Base-by-base conservation (phyloP, 1,140 invertebrate species). In the Drosophila carrolli region DNA sequence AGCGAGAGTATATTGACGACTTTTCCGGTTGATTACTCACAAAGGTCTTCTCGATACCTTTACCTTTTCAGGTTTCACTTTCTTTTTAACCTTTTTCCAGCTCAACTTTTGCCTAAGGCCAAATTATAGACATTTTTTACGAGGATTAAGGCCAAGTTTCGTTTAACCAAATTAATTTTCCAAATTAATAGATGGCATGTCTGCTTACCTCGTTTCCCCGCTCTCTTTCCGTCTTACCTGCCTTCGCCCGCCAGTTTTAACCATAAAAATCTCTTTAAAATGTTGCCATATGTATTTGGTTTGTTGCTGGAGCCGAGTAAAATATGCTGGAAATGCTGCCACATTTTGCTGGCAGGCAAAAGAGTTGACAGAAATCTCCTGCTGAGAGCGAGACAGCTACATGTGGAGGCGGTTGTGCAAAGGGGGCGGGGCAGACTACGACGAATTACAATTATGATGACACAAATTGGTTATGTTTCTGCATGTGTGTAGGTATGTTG, bases 381-480 rank as follows among this genome's bases (percentile, higher is more conserved):
- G 67, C 65, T 71, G 67, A 37, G 67, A 58, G 43, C 35, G 44
- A 4, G 50, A 57, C 67, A 50, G 43, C n/a, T 47, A 47, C 60
- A 65, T 46, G 47, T 63, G 19, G 37, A 9, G 43, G 65, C 14
- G 29, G 38, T 19, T 13, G 48, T 14, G 59, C 4, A 10, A 11
- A 6, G 50, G 40, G 65, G 11, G 41, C 23, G 40, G 46, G 23
- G 19, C 54, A 9, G 50, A 43, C 60, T 73, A 71, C 70, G 75
- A 82, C 70, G 75, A 83, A 77, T 83, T 88, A 90, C 85, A 88
- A 90, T 88, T 88, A 88, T 84, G 81, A 81, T 81, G 84, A 90
- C 84, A 88, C 84, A 88, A 88, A 90, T 89, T 88, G 84, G 84
- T 85, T 88, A 90, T 88, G 84, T 88, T 47, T 80, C 60, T 78